Evolutionary conservation across 2,888 invertebrate species (phyloP).

Genomic region (Caenorhabditis doughertyi): DNA sequence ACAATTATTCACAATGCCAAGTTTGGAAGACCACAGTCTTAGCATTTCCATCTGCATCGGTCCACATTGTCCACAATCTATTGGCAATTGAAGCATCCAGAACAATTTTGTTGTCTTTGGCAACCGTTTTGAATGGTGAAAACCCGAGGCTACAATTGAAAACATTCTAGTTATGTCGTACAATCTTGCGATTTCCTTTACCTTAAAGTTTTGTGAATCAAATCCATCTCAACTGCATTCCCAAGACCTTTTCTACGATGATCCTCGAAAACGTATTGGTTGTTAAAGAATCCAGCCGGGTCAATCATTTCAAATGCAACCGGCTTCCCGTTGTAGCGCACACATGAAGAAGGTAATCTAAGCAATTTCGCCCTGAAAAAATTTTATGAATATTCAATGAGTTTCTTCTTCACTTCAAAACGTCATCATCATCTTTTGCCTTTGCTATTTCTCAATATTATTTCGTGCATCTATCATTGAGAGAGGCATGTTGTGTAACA

Average conservation of each 20-base stretch:
- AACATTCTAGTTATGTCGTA: not conserved
- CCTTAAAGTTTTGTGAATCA: slow-evolving; percentile 67
- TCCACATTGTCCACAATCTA: slow-evolving; percentile 70
- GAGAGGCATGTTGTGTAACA: not conserved
- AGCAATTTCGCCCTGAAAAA: slow-evolving; percentile 69
- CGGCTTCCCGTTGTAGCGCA: slow-evolving; percentile 64
- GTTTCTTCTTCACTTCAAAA: not conserved
- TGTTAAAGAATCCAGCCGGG: slow-evolving; percentile 72
- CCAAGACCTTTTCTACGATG: slow-evolving; percentile 71
- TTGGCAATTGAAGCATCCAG: slow-evolving; percentile 62
- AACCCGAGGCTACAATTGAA: slow-evolving; percentile 59
- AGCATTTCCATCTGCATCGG: slow-evolving; percentile 60
- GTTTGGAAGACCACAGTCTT: slow-evolving; percentile 70
- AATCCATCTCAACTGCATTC: slow-evolving; percentile 67
- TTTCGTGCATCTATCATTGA: no score
- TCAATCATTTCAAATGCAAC: slow-evolving; percentile 75
- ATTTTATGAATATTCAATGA: slow-evolving; percentile 18
- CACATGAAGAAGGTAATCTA: slow-evolving; percentile 68
- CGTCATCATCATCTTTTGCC: not conserved
- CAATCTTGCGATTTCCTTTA: slow-evolving; percentile 5
- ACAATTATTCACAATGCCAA: slow-evolving; percentile 46
- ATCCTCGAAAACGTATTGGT: slow-evolving; percentile 70
- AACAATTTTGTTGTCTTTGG: slow-evolving; percentile 68
- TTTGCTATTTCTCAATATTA: no score
- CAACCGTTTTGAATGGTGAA: slow-evolving; percentile 72